A percentile compares a stretch with the other conserved stretches of the same genome.
Evolutionary conservation across 2,113 vertebrate species (phyloP).

Genomic region (Chaenogobius annularis): DNA sequence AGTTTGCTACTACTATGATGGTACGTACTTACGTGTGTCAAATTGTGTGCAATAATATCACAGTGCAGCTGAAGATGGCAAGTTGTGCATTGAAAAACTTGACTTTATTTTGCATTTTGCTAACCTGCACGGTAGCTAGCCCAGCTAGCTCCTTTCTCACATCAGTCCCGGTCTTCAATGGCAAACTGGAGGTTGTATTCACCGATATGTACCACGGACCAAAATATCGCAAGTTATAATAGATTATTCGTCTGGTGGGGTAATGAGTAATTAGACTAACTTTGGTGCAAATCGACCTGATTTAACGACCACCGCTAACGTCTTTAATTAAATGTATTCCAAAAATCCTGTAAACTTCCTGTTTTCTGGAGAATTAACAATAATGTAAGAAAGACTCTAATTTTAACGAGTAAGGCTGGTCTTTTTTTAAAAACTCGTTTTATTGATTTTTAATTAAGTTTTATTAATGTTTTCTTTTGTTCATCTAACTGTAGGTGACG

Average conservation of each 20-base stretch:
- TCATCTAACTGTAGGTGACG: constrained; percentile 83
- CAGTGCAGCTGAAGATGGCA: not conserved
- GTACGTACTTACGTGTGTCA: constrained; percentile 65
- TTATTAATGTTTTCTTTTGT: not conserved
- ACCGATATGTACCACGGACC: not conserved
- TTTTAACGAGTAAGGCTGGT: not conserved
- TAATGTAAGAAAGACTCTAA: not conserved
- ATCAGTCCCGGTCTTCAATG: constrained; percentile 2
- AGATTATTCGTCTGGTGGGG: not conserved
- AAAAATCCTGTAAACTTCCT: not conserved
- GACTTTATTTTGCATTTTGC: constrained; percentile 38
- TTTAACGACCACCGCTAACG: not conserved
- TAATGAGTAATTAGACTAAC: not conserved
- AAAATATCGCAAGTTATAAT: not conserved
- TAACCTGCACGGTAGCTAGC: constrained; percentile 54
- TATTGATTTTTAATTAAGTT: not conserved
- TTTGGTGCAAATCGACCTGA: not conserved
- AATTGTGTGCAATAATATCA: not conserved
- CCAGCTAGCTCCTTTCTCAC: constrained; percentile 53
- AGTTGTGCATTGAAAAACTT: constrained; percentile 24
- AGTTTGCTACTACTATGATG: constrained; percentile 98
- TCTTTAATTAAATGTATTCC: not conserved
- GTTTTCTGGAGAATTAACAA: not conserved
- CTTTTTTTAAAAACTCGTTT: not conserved
- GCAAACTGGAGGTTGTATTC: not conserved